A percentile compares a stretch with the other conserved stretches of the same genome.
These are phyloP conservation scores for Muntiacus muntjak DNA, from an alignment of 2,113 vertebrate species.

Conservation along the genomic window DNA sequence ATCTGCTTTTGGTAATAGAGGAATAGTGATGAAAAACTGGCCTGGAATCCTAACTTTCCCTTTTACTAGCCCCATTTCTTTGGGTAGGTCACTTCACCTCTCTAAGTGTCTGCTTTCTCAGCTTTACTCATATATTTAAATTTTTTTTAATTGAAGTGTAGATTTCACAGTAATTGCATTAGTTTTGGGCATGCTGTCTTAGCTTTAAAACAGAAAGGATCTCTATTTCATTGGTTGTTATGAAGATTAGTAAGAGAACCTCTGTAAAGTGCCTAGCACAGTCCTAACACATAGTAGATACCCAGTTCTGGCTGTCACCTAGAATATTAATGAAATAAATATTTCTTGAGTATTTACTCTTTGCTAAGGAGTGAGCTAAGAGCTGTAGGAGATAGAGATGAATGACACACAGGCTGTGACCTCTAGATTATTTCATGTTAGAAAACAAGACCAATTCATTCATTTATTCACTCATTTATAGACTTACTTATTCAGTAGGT, in stretches of 20 bases:
- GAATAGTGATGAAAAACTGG: background rate
- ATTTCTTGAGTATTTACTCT: background rate
- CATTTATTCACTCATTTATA: background rate
- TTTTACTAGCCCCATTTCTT: background rate
- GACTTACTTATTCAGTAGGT: background rate
- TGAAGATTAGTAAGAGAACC: background rate
- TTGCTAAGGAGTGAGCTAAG: background rate
- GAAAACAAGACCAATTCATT: constrained; percentile 5
- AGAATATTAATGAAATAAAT: background rate
- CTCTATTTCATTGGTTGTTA: background rate
- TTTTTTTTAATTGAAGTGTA: background rate
- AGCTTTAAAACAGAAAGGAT: constrained; percentile 27
- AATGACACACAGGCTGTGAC: background rate
- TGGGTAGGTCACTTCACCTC: background rate
- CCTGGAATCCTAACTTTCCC: background rate
- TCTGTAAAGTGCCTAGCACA: background rate
- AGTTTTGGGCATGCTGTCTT: background rate
- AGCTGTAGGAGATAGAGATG: background rate
- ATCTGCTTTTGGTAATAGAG: background rate
- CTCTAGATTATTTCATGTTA: background rate
- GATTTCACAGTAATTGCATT: background rate
- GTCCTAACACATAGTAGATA: background rate
- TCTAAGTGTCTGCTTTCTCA: background rate
- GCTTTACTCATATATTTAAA: background rate
- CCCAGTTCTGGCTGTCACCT: background rate